phyloP scores from a whole-genome alignment of 2,888 invertebrate genomes.

The Meghimatium bilineatum region DNA sequence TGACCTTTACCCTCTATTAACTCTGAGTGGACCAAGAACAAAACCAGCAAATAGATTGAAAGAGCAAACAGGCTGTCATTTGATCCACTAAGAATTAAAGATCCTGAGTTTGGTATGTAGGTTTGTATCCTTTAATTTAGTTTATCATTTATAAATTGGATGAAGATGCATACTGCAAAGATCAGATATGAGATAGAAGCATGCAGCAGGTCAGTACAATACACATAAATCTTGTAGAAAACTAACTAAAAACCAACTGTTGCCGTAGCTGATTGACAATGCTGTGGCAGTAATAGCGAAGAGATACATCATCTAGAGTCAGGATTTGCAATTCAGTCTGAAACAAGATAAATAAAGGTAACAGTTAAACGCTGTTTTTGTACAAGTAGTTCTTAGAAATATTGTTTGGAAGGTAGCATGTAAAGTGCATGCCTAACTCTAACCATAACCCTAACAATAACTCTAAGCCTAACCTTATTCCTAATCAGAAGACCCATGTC shows the following conservation, averaged over 20 bases:
- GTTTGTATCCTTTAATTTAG: too few relatives aligned
- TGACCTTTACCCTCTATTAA: not conserved
- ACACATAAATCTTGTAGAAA: not conserved
- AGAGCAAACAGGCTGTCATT: too few relatives aligned
- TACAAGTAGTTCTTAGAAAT: too few relatives aligned
- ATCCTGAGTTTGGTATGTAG: too few relatives aligned
- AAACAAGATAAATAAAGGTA: slow-evolving; percentile 22
- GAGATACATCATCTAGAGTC: slow-evolving; percentile 58
- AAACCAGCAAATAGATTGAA: too few relatives aligned
- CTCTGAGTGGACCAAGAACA: not conserved
- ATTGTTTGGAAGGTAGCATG: too few relatives aligned
- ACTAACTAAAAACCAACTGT: slow-evolving; percentile 29
- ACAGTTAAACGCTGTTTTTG: not conserved
- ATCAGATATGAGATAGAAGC: not conserved
- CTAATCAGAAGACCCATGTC: too few relatives aligned
- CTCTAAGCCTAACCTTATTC: not conserved
- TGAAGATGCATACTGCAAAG: not conserved
- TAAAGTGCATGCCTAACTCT: too few relatives aligned
- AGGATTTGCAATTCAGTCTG: slow-evolving; percentile 64
- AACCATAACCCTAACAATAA: too few relatives aligned
- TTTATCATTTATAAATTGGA: not conserved
- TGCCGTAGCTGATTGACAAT: slow-evolving; percentile 53
- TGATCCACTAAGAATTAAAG: not conserved
- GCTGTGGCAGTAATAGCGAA: slow-evolving; percentile 63
- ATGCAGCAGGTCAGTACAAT: not conserved